A percentile compares a stretch with the other conserved stretches of the same genome.
These are phyloP conservation scores for Muschampia plurimacula DNA, from an alignment of 2,888 invertebrate species.

Conservation along the genomic window DNA sequence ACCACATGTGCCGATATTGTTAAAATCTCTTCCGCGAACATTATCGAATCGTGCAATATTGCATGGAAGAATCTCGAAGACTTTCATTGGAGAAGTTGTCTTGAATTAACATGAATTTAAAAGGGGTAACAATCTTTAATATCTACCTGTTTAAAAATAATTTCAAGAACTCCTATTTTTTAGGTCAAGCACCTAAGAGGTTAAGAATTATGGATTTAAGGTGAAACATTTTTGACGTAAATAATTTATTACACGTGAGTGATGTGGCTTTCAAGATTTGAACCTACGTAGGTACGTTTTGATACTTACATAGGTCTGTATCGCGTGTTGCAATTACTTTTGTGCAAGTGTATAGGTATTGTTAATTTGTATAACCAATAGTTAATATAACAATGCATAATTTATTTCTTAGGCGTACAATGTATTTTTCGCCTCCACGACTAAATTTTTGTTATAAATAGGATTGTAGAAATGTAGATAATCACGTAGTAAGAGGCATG, in stretches of 20 bases:
- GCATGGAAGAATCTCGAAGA: background rate
- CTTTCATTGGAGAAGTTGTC: background rate
- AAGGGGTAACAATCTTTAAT: background rate
- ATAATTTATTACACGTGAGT: constrained; percentile 45
- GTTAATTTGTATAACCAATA: constrained; percentile 60
- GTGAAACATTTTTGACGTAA: constrained; percentile 27
- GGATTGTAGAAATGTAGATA: constrained; percentile 83
- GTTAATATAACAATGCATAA: constrained; percentile 62
- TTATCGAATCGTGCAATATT: constrained; percentile 12
- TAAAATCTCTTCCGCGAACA: constrained; percentile 46
- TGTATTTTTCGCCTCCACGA: constrained; percentile 61
- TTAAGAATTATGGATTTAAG: constrained; percentile 33
- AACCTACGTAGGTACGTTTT: constrained; percentile 6
- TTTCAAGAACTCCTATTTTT: constrained; percentile 23
- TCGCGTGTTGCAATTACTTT: constrained; percentile 25
- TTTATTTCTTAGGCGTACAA: constrained; percentile 70
- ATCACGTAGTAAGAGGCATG: constrained; percentile 62
- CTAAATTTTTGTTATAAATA: constrained; percentile 58
- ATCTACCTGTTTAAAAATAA: background rate
- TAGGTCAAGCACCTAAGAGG: constrained; percentile 21
- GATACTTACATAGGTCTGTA: background rate
- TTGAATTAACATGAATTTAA: background rate
- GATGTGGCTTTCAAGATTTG: constrained; percentile 48
- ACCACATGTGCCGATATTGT: constrained; percentile 59
- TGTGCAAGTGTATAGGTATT: constrained; percentile 55